Percentiles rank a stretch among this genome's conserved stretches.
Evolutionary conservation across 2,113 vertebrate species (phyloP).

Genomic region (Hymenochirus boettgeri): DNA sequence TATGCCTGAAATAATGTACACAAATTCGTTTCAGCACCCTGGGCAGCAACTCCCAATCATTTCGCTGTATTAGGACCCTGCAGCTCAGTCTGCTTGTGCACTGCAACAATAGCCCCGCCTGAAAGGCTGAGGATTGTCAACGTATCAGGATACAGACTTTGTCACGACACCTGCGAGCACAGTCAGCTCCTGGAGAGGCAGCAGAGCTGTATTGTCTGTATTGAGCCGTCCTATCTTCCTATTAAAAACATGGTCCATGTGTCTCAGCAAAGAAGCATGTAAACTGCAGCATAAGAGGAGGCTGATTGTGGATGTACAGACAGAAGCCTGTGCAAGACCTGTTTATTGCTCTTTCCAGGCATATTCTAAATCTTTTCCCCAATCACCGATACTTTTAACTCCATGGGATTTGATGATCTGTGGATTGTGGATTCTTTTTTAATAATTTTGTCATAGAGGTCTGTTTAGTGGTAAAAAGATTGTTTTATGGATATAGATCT

Average conservation of each 20-base stretch:
- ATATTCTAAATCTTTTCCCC: conserved; percentile 17
- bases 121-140: background rate
- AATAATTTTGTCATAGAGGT: conserved; percentile 19
- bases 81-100: background rate
- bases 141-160: background rate
- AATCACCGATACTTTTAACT: conserved; percentile 10
- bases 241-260: background rate
- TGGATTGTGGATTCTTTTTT: conserved; percentile 36
- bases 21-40: background rate
- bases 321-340: conserved; percentile 30
- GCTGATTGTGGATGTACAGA: conserved; percentile 31
- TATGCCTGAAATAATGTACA: too few relatives aligned
- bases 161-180: background rate
- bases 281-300: conserved; percentile 24
- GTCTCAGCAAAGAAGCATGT: conserved; percentile 14
- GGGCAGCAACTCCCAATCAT: background rate
- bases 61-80: background rate
- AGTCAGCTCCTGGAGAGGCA: background rate
- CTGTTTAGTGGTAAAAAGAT: conserved; percentile 22
- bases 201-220: background rate
- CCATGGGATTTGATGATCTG: conserved; percentile 30
- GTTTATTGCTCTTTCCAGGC: conserved; percentile 24
- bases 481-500: conserved; percentile 30
- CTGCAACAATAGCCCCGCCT: background rate
- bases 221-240: background rate